Percentiles rank a stretch among this genome's conserved stretches.
phyloP scores from a whole-genome alignment of 2,888 invertebrate species.

The Adelphocoris suturalis region DNA sequence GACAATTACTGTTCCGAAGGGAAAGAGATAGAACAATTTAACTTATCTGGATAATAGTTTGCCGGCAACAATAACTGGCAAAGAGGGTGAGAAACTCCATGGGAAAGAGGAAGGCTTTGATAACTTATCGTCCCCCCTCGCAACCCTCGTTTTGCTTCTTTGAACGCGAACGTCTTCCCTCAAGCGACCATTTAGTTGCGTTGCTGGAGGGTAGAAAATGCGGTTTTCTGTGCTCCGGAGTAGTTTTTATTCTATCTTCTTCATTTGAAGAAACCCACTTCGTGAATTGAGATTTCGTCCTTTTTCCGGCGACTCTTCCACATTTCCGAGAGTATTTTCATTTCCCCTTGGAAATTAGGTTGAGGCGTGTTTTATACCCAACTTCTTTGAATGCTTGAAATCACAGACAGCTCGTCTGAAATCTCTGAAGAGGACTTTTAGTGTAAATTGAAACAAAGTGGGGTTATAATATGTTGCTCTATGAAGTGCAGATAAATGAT shows the following conservation, averaged over 20 bases:
- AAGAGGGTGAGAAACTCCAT: conserved; percentile 47
- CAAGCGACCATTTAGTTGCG: not conserved
- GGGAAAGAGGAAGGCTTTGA: conserved; percentile 34
- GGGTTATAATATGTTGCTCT: too few relatives aligned
- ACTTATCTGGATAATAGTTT: conserved; percentile 55
- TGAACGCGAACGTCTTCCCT: not conserved
- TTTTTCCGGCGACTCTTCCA: not conserved
- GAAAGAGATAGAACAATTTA: conserved; percentile 48
- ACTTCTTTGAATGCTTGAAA: too few relatives aligned
- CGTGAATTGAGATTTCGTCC: not conserved
- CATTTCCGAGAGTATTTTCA: not conserved
- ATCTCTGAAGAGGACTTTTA: too few relatives aligned
- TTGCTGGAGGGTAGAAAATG: conserved; percentile 9
- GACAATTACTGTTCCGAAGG: conserved; percentile 49
- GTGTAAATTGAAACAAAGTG: too few relatives aligned
- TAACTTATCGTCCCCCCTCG: conserved; percentile 34
- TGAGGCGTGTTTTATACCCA: not conserved
- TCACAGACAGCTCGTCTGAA: too few relatives aligned
- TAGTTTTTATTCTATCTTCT: not conserved
- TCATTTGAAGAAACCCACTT: not conserved
- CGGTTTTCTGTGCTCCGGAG: not conserved
- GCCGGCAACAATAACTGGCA: conserved; percentile 54
- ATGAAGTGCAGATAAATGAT: too few relatives aligned
- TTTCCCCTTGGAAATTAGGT: not conserved
- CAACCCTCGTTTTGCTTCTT: not conserved